These are phyloP conservation scores for Steinernema carpocapsae DNA, from an alignment of 2,888 invertebrate species.

Conservation along the genomic window DNA sequence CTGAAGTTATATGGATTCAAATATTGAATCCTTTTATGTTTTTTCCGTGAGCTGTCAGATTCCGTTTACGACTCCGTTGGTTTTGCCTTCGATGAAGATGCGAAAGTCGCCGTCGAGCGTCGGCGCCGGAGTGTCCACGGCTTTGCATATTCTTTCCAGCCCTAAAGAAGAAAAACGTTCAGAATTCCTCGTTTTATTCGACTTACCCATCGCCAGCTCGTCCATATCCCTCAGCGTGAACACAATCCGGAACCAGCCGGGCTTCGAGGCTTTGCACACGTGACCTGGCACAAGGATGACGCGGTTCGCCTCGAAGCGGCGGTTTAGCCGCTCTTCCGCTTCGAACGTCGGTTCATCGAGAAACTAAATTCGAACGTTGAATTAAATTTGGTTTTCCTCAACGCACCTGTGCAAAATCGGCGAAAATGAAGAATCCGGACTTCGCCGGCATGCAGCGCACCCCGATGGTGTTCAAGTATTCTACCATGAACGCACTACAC, in stretches of 20 bases:
- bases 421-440: constrained; percentile 53
- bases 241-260: constrained; percentile 53
- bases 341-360: constrained; percentile 51
- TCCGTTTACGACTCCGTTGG: not conserved
- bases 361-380: constrained; percentile 39
- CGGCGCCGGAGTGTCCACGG: not conserved
- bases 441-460: constrained; percentile 52
- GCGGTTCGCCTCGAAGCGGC: constrained; percentile 41
- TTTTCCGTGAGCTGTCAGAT: not conserved
- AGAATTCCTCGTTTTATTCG: not conserved
- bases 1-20: not conserved
- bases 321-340: constrained; percentile 45
- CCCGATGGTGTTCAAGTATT: constrained; percentile 37
- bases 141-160: constrained; percentile 19
- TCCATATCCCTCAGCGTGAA: constrained; percentile 38
- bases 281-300: constrained; percentile 50
- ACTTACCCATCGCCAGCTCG: constrained; percentile 6
- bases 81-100: constrained; percentile 17
- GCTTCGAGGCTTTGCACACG: constrained; percentile 43
- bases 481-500: constrained; percentile 45
- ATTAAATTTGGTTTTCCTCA: not conserved
- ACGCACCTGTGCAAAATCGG: constrained; percentile 47
- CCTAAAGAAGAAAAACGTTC: not conserved
- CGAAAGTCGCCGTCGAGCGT: constrained; percentile 25
- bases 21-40: too few relatives aligned